Conservation (phyloP, 1,140 invertebrate genomes). For the Drosophila ficusphila region DNA sequence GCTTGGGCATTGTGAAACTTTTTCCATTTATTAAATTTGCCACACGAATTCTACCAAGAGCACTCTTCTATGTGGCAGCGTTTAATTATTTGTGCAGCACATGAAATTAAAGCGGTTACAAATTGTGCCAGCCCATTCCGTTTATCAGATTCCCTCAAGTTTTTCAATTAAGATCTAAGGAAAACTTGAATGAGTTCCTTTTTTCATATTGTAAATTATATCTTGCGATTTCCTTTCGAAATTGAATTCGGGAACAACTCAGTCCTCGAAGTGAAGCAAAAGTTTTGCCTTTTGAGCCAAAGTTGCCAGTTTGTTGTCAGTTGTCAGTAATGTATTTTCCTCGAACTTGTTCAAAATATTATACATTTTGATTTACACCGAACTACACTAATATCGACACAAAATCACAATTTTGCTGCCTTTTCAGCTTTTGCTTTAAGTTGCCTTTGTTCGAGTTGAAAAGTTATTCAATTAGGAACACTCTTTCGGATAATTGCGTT, state of each 20-base stretch:
- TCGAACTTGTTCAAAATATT: slow-evolving; percentile 14
- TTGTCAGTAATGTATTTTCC: slow-evolving; percentile 23
- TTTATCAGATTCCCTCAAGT: slow-evolving; percentile 8
- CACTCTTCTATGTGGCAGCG: slow-evolving; percentile 26
- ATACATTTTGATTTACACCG: slow-evolving; percentile 18
- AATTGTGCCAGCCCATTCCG: slow-evolving; percentile 8
- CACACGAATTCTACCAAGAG: slow-evolving; percentile 14
- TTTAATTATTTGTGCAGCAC: slow-evolving; percentile 62
- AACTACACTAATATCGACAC: not conserved
- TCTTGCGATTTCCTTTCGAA: not conserved
- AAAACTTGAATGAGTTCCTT: not conserved
- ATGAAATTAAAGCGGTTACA: slow-evolving; percentile 22
- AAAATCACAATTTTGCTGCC: not conserved
- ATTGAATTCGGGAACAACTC: not conserved
- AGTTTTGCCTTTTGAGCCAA: slow-evolving; percentile 13
- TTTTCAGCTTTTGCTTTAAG: not conserved
- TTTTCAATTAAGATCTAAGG: slow-evolving; percentile 16
- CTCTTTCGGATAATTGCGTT: not conserved
- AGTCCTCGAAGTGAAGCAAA: slow-evolving; percentile 1
- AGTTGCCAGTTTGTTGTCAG: slow-evolving; percentile 15
- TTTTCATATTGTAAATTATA: not conserved
- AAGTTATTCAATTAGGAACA: not conserved
- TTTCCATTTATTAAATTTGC: slow-evolving; percentile 78
- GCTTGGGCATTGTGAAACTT: slow-evolving; percentile 63
- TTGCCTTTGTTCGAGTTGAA: not conserved